These are phyloP conservation scores for Myotis lucifugus DNA, from an alignment of 2,113 vertebrate genomes.

Conservation along the genomic window DNA sequence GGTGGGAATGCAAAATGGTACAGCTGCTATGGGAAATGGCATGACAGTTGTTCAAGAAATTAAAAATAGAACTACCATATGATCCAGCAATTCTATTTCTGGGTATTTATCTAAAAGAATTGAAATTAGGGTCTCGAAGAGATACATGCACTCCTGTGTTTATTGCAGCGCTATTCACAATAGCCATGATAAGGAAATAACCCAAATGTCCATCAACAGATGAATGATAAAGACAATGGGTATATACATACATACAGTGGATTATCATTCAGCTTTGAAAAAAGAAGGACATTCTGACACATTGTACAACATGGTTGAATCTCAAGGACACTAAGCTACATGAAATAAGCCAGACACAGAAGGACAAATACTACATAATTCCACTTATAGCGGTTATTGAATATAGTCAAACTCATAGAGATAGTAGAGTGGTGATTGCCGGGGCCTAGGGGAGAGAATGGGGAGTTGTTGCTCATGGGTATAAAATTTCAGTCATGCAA, in stretches of 20 bases:
- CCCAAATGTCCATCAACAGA: not conserved
- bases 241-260: not conserved
- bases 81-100: not conserved
- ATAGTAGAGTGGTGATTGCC: not conserved
- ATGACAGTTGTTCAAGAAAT: not conserved
- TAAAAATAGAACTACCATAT: not conserved
- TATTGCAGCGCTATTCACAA: not conserved
- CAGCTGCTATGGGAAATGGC: not conserved
- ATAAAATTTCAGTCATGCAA: not conserved
- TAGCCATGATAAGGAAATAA: not conserved
- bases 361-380: not conserved
- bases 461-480: not conserved
- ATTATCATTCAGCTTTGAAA: not conserved
- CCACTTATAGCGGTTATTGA: too few species aligned
- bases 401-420: not conserved
- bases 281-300: not conserved
- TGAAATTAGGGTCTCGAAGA: not conserved
- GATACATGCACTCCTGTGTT: not conserved
- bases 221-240: not conserved
- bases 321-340: not conserved
- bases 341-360: not conserved
- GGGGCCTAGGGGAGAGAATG: rapidly evolving
- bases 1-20: too few species aligned
- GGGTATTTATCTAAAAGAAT: not conserved
- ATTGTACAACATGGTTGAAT: not conserved